These are phyloP conservation scores for Ornithorhynchus anatinus DNA, from an alignment of 2,113 vertebrate species.

Conservation along the genomic window DNA sequence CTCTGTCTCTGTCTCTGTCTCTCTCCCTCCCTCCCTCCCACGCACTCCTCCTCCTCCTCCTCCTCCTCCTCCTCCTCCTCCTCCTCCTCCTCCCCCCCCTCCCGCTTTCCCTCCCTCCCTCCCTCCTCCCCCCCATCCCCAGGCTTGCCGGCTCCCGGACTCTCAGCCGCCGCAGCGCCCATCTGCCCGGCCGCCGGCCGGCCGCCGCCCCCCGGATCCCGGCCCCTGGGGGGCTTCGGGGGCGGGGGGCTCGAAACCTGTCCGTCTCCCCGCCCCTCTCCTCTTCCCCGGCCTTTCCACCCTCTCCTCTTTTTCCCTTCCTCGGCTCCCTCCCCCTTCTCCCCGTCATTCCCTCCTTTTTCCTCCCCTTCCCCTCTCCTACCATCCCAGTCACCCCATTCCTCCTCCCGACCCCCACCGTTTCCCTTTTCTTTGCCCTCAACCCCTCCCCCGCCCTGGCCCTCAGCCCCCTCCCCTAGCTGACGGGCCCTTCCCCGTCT, in stretches of 20 bases:
- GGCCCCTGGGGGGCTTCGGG: neutral
- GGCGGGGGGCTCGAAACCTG: too few species aligned
- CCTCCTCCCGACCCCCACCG: neutral
- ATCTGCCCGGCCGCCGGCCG: neutral
- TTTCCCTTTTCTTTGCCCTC: neutral
- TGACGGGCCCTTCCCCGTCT: neutral
- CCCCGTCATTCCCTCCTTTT: neutral
- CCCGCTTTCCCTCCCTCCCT: neutral
- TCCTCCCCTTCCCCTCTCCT: neutral
- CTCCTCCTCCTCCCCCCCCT: neutral
- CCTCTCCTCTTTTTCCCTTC: neutral
- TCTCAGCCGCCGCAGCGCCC: neutral
- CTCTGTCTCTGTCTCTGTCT: neutral
- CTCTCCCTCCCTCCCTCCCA: neutral
- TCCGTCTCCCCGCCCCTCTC: neutral
- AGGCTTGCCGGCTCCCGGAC: neutral
- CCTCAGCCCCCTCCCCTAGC: neutral
- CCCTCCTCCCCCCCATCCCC: neutral
- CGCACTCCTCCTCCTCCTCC: neutral
- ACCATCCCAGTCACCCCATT: neutral
- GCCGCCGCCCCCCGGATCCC: constrained; percentile 27
- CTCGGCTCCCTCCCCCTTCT: neutral
- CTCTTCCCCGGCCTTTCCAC: accelerated
- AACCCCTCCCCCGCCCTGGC: constrained; percentile 12
- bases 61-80: neutral